These are phyloP conservation scores for Julus scanicus DNA, from an alignment of 2,888 invertebrate species.

Conservation along the genomic window DNA sequence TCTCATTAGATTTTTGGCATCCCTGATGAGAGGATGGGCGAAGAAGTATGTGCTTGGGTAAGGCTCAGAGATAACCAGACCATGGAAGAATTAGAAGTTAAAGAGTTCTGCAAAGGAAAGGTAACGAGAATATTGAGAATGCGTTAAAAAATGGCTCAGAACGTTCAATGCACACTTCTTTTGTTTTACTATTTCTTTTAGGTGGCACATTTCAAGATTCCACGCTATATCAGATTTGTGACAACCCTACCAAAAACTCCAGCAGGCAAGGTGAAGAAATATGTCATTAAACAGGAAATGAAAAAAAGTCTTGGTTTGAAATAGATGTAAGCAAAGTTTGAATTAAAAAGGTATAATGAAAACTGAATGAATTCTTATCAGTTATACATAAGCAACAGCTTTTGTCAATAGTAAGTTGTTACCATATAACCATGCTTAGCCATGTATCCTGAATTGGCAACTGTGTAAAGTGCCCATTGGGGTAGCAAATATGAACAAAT, in stretches of 20 bases:
- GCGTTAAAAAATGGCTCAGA: neutral
- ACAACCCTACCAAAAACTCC: constrained; percentile 67
- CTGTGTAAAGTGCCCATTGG: too few species aligned
- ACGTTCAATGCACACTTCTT: neutral
- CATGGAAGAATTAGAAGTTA: constrained; percentile 65
- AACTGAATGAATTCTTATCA: too few species aligned
- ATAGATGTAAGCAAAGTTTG: neutral
- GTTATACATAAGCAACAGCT: too few species aligned
- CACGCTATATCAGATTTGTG: constrained; percentile 66
- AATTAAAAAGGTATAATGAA: too few species aligned
- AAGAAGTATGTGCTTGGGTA: constrained; percentile 69
- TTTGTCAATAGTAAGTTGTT: too few species aligned
- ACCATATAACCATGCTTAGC: too few species aligned
- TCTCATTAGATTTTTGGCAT: constrained; percentile 75
- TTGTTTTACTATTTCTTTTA: constrained; percentile 59
- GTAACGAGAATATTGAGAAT: neutral
- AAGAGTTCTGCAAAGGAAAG: constrained; percentile 72
- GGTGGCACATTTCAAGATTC: constrained; percentile 70
- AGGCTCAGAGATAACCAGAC: neutral
- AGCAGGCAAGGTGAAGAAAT: constrained; percentile 69
- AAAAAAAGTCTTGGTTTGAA: neutral
- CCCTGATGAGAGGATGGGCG: constrained; percentile 79
- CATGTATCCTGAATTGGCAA: too few species aligned
- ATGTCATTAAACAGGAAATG: constrained; percentile 57
- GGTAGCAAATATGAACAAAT: too few species aligned